Conservation (phyloP, 2,888 invertebrate species). For the Morinoia aosen region DNA sequence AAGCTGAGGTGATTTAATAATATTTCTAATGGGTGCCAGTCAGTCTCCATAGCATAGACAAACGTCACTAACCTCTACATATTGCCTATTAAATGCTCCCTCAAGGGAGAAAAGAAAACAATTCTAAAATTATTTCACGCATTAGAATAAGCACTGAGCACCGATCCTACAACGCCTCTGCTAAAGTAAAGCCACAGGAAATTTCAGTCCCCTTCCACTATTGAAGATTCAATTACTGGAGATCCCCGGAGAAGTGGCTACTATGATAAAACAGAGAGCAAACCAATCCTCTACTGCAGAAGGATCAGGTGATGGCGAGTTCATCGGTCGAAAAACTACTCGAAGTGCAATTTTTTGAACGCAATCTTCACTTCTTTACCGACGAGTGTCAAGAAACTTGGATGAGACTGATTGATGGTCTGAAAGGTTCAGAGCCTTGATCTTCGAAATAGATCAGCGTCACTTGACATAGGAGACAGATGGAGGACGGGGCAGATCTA, state of each 20-base stretch:
- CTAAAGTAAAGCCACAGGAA: not conserved
- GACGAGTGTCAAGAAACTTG: not conserved
- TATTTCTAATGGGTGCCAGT: too few relatives aligned
- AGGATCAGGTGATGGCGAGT: not conserved
- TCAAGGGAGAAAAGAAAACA: too few relatives aligned
- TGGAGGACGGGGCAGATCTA: not conserved
- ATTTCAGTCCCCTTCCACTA: too few relatives aligned
- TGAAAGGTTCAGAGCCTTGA: not conserved
- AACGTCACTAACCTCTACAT: too few relatives aligned
- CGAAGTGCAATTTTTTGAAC: not conserved
- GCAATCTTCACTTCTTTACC: not conserved
- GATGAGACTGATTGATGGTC: not conserved
- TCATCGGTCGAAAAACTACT: not conserved
- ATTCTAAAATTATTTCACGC: too few relatives aligned
- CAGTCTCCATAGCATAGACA: too few relatives aligned
- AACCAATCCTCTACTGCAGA: not conserved
- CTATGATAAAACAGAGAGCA: not conserved
- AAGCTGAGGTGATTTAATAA: too few relatives aligned
- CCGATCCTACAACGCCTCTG: not conserved
- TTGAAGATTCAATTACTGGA: not conserved
- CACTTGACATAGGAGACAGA: not conserved
- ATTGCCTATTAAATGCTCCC: too few relatives aligned
- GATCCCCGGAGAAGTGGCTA: not conserved
- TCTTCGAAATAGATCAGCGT: not conserved
- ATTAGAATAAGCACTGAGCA: too few relatives aligned